Conservation (phyloP, 1,140 invertebrate genomes). For the Brachionus calyciflorus region DNA sequence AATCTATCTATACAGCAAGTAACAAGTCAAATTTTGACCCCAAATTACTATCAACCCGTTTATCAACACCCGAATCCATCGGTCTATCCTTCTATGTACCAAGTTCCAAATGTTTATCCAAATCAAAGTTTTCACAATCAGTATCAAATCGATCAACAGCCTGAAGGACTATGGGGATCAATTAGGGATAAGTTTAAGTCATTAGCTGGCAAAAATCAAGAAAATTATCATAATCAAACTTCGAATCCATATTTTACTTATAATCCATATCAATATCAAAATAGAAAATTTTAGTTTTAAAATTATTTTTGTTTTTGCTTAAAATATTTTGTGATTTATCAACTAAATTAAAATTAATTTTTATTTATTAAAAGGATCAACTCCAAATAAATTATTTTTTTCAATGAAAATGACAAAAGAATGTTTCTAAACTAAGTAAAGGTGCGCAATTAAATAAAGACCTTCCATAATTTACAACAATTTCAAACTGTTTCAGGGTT, state of each 20-base stretch:
- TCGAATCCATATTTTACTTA: not conserved
- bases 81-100: too few species aligned
- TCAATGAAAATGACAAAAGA: too few species aligned
- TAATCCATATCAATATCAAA: not conserved
- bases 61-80: too few species aligned
- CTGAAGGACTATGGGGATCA: not conserved
- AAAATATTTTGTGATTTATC: not conserved
- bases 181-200: constrained; percentile 22
- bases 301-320: not conserved
- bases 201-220: not conserved
- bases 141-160: not conserved
- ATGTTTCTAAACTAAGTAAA: too few species aligned
- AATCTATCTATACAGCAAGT: too few species aligned
- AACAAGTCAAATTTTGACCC: too few species aligned
- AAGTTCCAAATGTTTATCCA: constrained; percentile 25
- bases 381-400: not conserved
- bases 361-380: not conserved
- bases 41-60: too few species aligned
- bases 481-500: too few species aligned
- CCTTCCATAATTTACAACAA: too few species aligned
- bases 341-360: not conserved
- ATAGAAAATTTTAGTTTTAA: not conserved
- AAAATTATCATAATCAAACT: not conserved
- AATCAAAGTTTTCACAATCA: not conserved
- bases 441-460: too few species aligned